phyloP scores from a whole-genome alignment of 1,140 invertebrate species.

The Scaptomyza pallida region DNA sequence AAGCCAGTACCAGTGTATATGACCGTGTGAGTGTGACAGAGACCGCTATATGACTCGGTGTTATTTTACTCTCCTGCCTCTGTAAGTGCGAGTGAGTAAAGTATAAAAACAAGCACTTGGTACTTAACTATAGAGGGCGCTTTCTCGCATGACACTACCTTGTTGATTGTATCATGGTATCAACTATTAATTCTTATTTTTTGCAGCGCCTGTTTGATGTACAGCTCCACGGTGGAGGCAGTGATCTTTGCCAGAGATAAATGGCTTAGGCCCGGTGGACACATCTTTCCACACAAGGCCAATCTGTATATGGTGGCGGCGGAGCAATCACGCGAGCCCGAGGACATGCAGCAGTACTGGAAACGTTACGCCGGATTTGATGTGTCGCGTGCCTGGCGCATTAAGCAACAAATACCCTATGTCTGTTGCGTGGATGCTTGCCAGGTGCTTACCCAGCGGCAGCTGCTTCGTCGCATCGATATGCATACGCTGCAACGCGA shows the following conservation, averaged over 20 bases:
- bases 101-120: no score
- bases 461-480: constrained; percentile 32
- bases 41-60: no score
- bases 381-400: constrained; percentile 8
- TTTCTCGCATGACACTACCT: no score
- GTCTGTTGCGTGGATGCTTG: neutral
- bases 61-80: no score
- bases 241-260: constrained; percentile 43
- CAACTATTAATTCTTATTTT: neutral
- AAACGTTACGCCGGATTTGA: constrained; percentile 29
- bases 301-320: constrained; percentile 31
- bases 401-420: constrained; percentile 4
- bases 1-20: no score
- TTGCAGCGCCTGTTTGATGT: constrained; percentile 46
- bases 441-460: constrained; percentile 24
- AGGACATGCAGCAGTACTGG: constrained; percentile 2
- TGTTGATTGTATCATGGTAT: no score
- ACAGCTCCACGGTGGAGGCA: constrained; percentile 25
- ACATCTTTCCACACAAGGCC: constrained; percentile 31
- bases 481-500: constrained; percentile 6
- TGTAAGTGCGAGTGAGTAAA: no score
- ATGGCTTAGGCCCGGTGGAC: constrained; percentile 40
- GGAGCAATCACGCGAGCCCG: neutral
- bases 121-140: no score
- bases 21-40: no score